Evolutionary conservation across 1,140 invertebrate species (phyloP).

Genomic region (Sitophilus oryzae): DNA sequence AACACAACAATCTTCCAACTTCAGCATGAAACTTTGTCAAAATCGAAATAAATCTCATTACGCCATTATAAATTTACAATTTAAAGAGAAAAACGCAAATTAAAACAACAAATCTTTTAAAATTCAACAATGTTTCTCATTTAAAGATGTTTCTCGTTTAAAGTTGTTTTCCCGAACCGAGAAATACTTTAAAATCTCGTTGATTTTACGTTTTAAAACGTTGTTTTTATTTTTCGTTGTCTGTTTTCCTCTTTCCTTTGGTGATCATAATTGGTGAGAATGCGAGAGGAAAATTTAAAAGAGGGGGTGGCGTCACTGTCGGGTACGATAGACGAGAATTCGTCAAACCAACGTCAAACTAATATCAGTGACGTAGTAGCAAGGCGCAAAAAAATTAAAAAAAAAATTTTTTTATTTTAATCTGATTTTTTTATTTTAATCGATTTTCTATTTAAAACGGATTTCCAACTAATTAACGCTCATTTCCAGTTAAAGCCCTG

Average conservation of each 20-base stretch:
- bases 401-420: too few species aligned
- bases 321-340: background rate
- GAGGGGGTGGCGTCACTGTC: background rate
- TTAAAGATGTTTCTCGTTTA: conserved; percentile 4
- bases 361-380: background rate
- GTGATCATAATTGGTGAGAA: too few species aligned
- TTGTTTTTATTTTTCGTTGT: background rate
- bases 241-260: background rate
- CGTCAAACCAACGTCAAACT: background rate
- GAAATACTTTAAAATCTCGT: conserved; percentile 1
- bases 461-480: too few species aligned
- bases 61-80: conserved; percentile 2
- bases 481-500: too few species aligned
- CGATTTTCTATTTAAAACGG: too few species aligned
- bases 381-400: too few species aligned
- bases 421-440: too few species aligned
- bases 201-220: conserved; percentile 5
- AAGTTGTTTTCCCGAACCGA: background rate
- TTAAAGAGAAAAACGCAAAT: conserved; percentile 4
- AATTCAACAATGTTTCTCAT: conserved; percentile 10
- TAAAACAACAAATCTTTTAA: conserved; percentile 8
- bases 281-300: too few species aligned
- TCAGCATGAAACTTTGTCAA: background rate
- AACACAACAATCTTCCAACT: background rate
- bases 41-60: background rate